Conservation (phyloP, 35 echinoderm and acorn worm genomes). For the Acanthaster planci region DNA sequence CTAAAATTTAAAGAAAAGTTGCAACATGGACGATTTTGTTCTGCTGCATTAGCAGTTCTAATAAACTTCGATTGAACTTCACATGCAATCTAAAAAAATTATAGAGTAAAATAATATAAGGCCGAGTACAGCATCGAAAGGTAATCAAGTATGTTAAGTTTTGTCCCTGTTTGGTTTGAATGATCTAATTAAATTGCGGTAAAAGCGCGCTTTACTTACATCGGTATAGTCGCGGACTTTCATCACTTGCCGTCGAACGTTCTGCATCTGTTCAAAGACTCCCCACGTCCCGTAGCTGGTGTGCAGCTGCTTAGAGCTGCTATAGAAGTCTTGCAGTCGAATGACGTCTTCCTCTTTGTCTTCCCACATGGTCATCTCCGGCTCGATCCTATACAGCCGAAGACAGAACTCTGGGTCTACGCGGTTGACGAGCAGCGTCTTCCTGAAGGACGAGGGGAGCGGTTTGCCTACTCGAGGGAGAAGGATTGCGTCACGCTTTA, state of each 20-base stretch:
- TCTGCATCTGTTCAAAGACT: constrained; percentile 72
- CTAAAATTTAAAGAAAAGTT: no score
- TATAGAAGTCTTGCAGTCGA: constrained; percentile 81
- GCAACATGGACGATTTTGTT: no score
- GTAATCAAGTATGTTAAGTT: no score
- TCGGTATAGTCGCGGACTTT: constrained; percentile 93
- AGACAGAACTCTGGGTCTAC: constrained; percentile 80
- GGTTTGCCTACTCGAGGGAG: constrained; percentile 85
- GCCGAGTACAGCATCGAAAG: no score
- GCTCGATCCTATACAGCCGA: constrained; percentile 80
- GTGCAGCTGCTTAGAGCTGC: constrained; percentile 51
- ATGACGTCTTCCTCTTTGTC: constrained; percentile 79
- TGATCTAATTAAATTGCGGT: no score
- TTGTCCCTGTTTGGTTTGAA: no score
- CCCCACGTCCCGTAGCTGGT: constrained; percentile 81
- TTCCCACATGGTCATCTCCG: constrained; percentile 97
- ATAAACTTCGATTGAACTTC: no score
- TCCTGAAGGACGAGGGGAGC: constrained; percentile 72
- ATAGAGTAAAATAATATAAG: no score
- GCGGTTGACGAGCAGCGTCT: constrained; percentile 73
- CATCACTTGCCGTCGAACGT: constrained; percentile 78
- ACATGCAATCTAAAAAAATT: no score
- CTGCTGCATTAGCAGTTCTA: no score
- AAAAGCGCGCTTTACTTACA: constrained; percentile 59
- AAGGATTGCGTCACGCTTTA: constrained; percentile 68